These are phyloP conservation scores for Hymenochirus boettgeri DNA, from an alignment of 2,113 vertebrate genomes.

Conservation along the genomic window DNA sequence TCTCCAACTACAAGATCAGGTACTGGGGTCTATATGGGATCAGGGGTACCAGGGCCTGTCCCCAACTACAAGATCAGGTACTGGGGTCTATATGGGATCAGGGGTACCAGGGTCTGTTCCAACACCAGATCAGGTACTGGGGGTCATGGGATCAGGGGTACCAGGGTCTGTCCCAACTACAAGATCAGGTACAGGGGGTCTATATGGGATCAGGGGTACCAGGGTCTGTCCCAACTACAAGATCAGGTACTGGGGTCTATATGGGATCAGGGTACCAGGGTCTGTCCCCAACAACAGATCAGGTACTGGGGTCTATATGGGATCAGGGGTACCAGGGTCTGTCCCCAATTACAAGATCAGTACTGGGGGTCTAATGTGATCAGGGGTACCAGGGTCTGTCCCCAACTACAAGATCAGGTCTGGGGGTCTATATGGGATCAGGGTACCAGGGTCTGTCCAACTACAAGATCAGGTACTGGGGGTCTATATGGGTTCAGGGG, in stretches of 20 bases:
- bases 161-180: constrained; percentile 6
- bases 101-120: too few species aligned
- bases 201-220: constrained; percentile 77
- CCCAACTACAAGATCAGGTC: constrained; percentile 51
- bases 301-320: constrained; percentile 87
- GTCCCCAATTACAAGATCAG: constrained; percentile 94
- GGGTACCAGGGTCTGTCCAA: constrained; percentile 80
- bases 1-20: too few species aligned
- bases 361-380: constrained; percentile 87
- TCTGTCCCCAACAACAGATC: constrained; percentile 81
- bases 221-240: too few species aligned
- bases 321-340: too few species aligned
- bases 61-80: too few species aligned
- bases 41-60: too few species aligned
- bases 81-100: too few species aligned
- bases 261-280: constrained; percentile 33
- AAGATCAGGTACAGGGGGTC: constrained; percentile 64
- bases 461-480: constrained; percentile 85
- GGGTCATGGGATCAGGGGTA: constrained; percentile 46
- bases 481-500: constrained; percentile 3
- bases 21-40: too few species aligned
- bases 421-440: too few species aligned
- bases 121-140: constrained; percentile 92
- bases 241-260: too few species aligned
- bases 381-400: constrained; percentile 77